Evolutionary conservation across 1,140 invertebrate genomes (phyloP), one percentile per base, ranked within the genome.

Genomic region (Wiebesia pumilae): DNA sequence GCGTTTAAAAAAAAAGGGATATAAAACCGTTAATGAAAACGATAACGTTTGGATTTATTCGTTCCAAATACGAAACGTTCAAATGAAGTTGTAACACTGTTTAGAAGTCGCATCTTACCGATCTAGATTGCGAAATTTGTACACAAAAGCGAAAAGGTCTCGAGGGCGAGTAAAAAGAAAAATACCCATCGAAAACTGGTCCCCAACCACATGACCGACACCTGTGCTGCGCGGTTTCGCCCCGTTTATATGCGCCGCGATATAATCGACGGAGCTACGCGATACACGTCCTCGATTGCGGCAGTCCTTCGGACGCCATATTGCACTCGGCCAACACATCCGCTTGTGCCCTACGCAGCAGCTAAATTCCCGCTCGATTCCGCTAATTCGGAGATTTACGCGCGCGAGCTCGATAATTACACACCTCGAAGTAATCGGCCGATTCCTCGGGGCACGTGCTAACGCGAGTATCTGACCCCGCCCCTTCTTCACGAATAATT

Each of bases 351-450:
- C 65, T 30, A 33, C 81, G n/a, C 65, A n/a, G 75, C 83, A 65
- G 77, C 79, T 67, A 82, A 82, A 86, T 86, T 38, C 79, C 51
- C 78, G 71, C 78, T 81, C 71, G 54, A 54, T 62, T 75, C 62
- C n/a, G 75, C 58, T 83, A 86, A 86, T 83, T 78, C 81, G 85
- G 24, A 79, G 81, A 87, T 87, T 83, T 79, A 69, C 69, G 80
- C 78, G 67, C n/a, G 40, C 14, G 79, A 51, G 3, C 4, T 12
- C 78, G 77, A 54, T 81, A 85, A 85, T 85, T 81, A 65, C 84
- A 86, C 47, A 62, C 84, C 58, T 81, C 84, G 67, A 58, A 81
- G 38, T 73, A 85, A 79, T 85, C 65, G 84, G 12, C 30, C 77
- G 84, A 80, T 80, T 71, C 75, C 43, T 38, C 77, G 14, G 27